Base-by-base conservation (phyloP, 2,797 vertebrate genomes). In the Aldrovandia affinis region DNA sequence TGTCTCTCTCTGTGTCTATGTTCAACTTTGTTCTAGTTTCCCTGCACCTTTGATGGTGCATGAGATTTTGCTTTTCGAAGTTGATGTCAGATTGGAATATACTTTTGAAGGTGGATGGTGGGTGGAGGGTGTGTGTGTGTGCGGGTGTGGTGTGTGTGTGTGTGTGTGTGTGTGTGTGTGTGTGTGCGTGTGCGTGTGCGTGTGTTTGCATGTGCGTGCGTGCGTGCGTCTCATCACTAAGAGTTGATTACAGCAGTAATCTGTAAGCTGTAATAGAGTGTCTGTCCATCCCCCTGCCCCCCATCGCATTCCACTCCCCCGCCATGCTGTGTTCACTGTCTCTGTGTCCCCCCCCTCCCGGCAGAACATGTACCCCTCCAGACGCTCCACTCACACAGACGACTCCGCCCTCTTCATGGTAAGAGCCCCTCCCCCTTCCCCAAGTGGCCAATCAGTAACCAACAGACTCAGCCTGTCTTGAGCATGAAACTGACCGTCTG, bases 321-420 rank as follows among this genome's bases (percentile, higher is more conserved):
- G 50, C 50, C 50, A 52, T 52, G 50, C 50, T 63, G 63, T 33
- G 30, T 33, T 73, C 0, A 42, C 68, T 42, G 36, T 44, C 70
- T n/a, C 39, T 75, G 6, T 10, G 12, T 92, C 90, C 96, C 90
- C 95, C 93, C 91, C 90, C 88, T 92, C 89, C 93, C 88, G 92
- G 88, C 94, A 99, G 98, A 97, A 91, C 85, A 87, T 94, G 83
- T 97, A 96, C 92, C 98, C 97, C 92, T 97, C 96, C 95, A 96
- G 98, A 95, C 97, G 97, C 92, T 98, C 96, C 93, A 98, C 98
- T 90, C 98, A 99, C 93, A 99, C 98, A 90, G 98, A 99, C 91
- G 98, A 99, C 96, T 99, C 98, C 92, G 97, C 98, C 94, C 97
- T 99, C 90, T 97, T 99, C 91, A 96, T 98, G 98, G 98, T 99